Percentiles rank a stretch among this genome's conserved stretches.
Conservation (phyloP, 2,797 vertebrate species). For the Ctenopoma kingsleyae region DNA sequence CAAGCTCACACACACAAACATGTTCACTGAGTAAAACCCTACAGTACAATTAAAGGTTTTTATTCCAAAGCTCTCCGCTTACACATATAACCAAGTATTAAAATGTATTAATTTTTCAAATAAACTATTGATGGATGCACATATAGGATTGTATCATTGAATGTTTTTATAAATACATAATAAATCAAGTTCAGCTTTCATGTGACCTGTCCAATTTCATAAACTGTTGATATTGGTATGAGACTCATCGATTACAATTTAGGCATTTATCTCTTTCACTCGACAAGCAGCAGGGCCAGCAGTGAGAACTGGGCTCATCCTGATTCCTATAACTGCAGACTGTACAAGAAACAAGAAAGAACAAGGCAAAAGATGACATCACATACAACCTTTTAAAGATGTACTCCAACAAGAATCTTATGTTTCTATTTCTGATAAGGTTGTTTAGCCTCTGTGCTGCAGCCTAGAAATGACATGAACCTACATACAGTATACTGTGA, state of each 20-base stretch:
- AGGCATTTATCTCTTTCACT: conserved; percentile 26
- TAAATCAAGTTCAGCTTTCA: conserved; percentile 16
- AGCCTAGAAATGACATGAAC: conserved; percentile 7
- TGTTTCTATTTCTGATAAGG: conserved; percentile 25
- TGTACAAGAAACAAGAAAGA: conserved; percentile 19
- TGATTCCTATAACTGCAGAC: conserved; percentile 20
- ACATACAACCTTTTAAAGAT: conserved; percentile 22
- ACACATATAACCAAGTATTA: conserved; percentile 27
- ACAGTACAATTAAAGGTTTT: conserved; percentile 28
- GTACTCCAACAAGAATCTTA: conserved; percentile 10
- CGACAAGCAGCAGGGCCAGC: conserved; percentile 16
- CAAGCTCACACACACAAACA: conserved; percentile 22
- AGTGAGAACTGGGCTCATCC: conserved; percentile 5
- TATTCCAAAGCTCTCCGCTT: conserved; percentile 21
- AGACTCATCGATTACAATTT: conserved; percentile 1
- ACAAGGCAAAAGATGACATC: conserved; percentile 16
- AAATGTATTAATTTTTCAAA: not conserved
- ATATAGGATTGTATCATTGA: not conserved
- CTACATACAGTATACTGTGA: conserved; percentile 2
- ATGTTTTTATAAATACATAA: not conserved
- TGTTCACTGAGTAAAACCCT: conserved; percentile 32
- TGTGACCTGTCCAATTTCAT: conserved; percentile 25
- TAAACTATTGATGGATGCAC: not conserved
- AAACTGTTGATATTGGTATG: conserved; percentile 11
- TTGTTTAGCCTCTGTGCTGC: conserved; percentile 8